These are phyloP conservation scores for Anoplolepis gracilipes DNA, from an alignment of 1,140 invertebrate genomes.

Conservation along the genomic window DNA sequence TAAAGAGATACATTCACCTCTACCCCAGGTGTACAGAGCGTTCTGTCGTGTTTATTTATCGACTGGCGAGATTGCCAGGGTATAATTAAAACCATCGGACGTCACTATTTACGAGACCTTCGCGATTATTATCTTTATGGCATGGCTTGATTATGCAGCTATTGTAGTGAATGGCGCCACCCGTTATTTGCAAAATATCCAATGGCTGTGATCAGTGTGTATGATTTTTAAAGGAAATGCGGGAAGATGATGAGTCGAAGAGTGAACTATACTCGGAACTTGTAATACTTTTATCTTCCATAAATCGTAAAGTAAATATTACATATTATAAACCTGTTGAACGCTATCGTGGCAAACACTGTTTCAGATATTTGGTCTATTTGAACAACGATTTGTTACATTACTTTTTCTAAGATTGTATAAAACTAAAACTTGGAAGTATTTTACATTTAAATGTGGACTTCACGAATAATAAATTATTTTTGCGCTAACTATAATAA, in stretches of 20 bases:
- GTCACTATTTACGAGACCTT: conserved; percentile 26
- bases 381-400: too few species aligned
- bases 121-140: conserved; percentile 59
- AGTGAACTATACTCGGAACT: background rate
- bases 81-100: conserved; percentile 42
- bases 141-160: conserved; percentile 38
- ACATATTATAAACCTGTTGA: background rate
- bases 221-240: background rate
- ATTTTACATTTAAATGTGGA: background rate
- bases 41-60: conserved; percentile 45
- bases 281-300: background rate
- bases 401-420: background rate
- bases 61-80: conserved; percentile 43
- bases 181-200: background rate
- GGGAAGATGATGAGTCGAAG: background rate
- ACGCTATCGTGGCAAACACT: background rate
- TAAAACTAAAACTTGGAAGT: background rate
- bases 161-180: background rate
- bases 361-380: too few species aligned
- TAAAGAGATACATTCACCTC: conserved; percentile 45
- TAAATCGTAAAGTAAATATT: background rate
- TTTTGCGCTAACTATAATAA: background rate
- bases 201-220: too few species aligned
- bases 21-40: conserved; percentile 19
- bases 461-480: background rate